Base-by-base conservation (phyloP, 2,113 vertebrate genomes). In the Notiomystis cincta region DNA sequence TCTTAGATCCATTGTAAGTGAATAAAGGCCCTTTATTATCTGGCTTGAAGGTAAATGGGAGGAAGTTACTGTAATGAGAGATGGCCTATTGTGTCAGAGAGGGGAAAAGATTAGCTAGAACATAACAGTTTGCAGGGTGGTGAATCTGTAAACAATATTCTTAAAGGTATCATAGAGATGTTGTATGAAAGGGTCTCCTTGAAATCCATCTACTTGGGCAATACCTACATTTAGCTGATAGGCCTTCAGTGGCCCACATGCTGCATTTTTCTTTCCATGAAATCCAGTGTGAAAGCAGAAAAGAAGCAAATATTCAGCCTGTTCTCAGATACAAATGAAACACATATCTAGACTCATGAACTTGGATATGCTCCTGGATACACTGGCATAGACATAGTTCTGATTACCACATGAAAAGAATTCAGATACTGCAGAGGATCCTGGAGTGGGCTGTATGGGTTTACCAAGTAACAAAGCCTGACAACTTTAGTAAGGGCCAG, bases 21-120 rank as follows among this genome's bases (percentile, higher is more conserved):
- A 93, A 93, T 87, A 93, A 96, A 92, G 51, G 7, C 5, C 27
- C 28, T 90, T 42, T 89, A 89, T 92, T 90, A 90, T 73, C 77
- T 78, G 51, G 57, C 64, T 92, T 67, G 38, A 93, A 90, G 56
- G 61, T 51, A 95, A 92, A 90, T 57, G 40, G 37, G 60, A 93
- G 79, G 56, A 90, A 92, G 80, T 48, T 60, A 70, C 54, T 82
- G 18, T 27, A 90, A 88, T 54, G 56, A 83, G 56, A 75, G 21
- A 78, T 61, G 30, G 31, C 7, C 62, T 82, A 28, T 65, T 80
- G 69, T n/a, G 19, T 54, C 56, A 64, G 60, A 82, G 48, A 78
- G 47, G 31, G n/a, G 65, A 81, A 77, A 14, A 81, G 11, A 62
- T 16, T 33, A 54, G 23, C 25, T 82, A 77, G 18, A 82, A 65